These are phyloP conservation scores for Acipenser oxyrinchus DNA, from an alignment of 2,797 vertebrate genomes.

Conservation along the genomic window DNA sequence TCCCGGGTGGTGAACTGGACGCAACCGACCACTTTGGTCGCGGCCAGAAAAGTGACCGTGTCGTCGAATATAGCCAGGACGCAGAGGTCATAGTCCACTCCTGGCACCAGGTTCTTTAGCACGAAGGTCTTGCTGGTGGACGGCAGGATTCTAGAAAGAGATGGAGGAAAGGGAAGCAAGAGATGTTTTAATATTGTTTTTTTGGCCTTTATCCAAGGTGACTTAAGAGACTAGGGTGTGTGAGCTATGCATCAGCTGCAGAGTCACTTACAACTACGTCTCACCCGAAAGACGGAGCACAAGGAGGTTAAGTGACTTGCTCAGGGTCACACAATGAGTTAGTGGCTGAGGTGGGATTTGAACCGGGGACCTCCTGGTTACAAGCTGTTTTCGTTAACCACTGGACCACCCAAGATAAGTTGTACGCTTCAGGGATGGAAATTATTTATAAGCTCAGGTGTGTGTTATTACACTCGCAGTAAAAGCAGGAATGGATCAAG, in stretches of 20 bases:
- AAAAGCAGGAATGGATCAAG: no score
- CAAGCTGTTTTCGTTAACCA: no score
- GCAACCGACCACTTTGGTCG: conserved; percentile 81
- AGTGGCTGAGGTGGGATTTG: no score
- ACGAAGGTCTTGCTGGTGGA: conserved; percentile 74
- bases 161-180: neutral
- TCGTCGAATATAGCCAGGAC: conserved; percentile 83
- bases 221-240: neutral
- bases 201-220: no score
- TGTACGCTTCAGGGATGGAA: no score
- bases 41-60: conserved; percentile 66
- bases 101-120: conserved; percentile 77
- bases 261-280: neutral
- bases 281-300: no score
- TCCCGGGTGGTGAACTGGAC: conserved; percentile 79
- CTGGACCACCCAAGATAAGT: no score
- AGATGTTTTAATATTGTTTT: neutral
- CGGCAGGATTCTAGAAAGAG: conserved; percentile 67
- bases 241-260: neutral
- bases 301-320: no score
- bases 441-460: no score
- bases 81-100: conserved; percentile 81
- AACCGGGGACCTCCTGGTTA: no score
- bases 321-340: no score
- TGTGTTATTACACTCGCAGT: no score